Percentiles rank a stretch among this genome's conserved stretches.
phyloP scores from a whole-genome alignment of 1,140 invertebrate genomes.

The Battus philenor region DNA sequence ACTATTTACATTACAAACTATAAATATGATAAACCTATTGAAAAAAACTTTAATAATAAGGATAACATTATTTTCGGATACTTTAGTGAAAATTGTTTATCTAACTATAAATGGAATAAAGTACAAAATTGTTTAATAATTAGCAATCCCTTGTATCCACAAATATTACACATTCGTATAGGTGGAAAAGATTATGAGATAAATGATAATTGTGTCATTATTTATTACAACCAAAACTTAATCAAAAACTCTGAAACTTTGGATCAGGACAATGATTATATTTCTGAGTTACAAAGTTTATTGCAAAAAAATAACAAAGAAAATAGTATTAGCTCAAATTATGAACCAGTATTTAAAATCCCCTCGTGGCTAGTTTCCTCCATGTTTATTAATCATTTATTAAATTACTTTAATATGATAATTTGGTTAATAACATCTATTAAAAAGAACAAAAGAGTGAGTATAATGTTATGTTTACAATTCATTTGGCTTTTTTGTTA shows the following conservation, averaged over 20 bases:
- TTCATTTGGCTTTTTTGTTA: no score
- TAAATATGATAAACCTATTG: conserved; percentile 17
- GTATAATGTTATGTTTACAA: conserved; percentile 10
- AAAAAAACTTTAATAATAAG: conserved; percentile 14
- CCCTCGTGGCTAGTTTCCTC: conserved; percentile 41
- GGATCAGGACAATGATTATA: conserved; percentile 28
- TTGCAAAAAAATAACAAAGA: conserved; percentile 30
- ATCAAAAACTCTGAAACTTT: conserved; percentile 45
- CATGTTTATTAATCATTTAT: conserved; percentile 55
- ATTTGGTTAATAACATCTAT: conserved; percentile 42
- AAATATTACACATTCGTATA: conserved; percentile 35
- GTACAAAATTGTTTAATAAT: conserved; percentile 26
- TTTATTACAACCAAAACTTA: conserved; percentile 52
- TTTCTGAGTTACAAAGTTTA: conserved; percentile 38
- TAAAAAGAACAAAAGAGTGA: conserved; percentile 47
- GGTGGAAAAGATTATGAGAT: conserved; percentile 25
- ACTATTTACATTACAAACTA: conserved; percentile 44
- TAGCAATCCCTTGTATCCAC: conserved; percentile 13
- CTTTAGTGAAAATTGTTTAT: conserved; percentile 6
- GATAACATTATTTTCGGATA: conserved; percentile 36
- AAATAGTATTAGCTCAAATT: conserved; percentile 7
- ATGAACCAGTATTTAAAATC: conserved; percentile 21
- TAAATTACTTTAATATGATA: conserved; percentile 45
- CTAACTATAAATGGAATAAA: conserved; percentile 21
- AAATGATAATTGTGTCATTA: conserved; percentile 34